Percentiles rank a stretch among this genome's conserved stretches.
These are phyloP conservation scores for Phyllostomus hastatus DNA, from an alignment of 2,113 vertebrate genomes.

Conservation along the genomic window DNA sequence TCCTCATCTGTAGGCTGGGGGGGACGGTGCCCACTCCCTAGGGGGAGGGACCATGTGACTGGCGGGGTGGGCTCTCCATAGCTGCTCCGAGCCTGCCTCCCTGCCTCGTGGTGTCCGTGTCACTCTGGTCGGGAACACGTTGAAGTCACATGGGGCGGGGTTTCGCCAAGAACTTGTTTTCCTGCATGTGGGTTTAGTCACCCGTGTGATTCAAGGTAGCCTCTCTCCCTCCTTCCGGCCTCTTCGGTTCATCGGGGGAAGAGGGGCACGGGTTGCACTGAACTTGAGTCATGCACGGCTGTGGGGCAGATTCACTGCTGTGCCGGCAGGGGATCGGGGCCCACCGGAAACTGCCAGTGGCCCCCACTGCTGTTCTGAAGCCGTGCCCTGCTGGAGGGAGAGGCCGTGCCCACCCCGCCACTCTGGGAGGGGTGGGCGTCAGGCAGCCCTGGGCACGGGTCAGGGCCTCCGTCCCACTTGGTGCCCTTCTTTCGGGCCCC, in stretches of 20 bases:
- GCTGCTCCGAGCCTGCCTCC: not conserved
- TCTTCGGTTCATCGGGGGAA: not conserved
- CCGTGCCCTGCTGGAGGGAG: not conserved
- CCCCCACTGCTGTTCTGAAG: too few relatives aligned
- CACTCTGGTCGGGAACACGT: not conserved
- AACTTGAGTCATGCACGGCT: not conserved
- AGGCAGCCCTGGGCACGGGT: not conserved
- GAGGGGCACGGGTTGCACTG: not conserved
- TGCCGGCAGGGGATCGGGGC: not conserved
- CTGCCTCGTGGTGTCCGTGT: not conserved
- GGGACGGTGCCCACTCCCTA: not conserved
- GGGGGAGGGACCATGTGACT: not conserved
- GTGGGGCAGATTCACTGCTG: not conserved
- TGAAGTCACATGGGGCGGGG: not conserved
- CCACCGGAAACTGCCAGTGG: not conserved
- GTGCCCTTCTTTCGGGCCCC: not conserved
- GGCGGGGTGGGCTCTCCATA: not conserved
- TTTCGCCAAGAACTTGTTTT: conserved; percentile 29
- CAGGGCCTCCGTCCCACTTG: not conserved
- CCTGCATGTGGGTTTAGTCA: not conserved
- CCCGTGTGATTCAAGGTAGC: not conserved
- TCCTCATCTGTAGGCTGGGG: not conserved
- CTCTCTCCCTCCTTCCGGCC: not conserved
- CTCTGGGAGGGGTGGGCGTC: not conserved
- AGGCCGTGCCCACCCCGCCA: not conserved